These are phyloP conservation scores for Regulus satrapa DNA, from an alignment of 2,113 vertebrate species.

Conservation along the genomic window DNA sequence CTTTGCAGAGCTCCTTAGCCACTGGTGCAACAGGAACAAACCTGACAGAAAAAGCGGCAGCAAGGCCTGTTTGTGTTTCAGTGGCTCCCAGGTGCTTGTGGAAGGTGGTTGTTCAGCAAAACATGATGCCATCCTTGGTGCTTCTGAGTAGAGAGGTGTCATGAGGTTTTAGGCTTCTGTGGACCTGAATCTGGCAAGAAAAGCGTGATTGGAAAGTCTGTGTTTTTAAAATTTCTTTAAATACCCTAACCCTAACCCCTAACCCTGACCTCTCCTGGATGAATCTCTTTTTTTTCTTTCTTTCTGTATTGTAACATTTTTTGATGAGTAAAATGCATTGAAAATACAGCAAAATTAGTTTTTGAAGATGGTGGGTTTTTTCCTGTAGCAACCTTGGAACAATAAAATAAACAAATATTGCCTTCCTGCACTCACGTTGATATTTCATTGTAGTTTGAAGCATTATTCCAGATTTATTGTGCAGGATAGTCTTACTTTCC, in stretches of 20 bases:
- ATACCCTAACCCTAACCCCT: no score
- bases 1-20: background rate
- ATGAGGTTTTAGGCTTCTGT: background rate
- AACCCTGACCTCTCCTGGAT: background rate
- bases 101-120: background rate
- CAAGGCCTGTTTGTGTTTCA: background rate
- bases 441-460: background rate
- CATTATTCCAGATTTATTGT: background rate
- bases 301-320: background rate
- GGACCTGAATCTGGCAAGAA: background rate
- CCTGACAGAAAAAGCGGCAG: background rate
- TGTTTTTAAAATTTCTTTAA: background rate
- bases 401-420: background rate
- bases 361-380: background rate
- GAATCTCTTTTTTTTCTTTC: background rate
- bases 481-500: background rate
- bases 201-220: background rate
- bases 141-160: background rate
- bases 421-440: accelerated
- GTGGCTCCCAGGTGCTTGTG: background rate
- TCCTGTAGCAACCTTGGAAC: background rate
- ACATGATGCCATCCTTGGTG: background rate
- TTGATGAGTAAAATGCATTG: background rate
- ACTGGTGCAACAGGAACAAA: background rate
- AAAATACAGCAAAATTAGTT: background rate